These are phyloP conservation scores for Babylonia areolata DNA, from an alignment of 1,140 invertebrate genomes.

Conservation along the genomic window DNA sequence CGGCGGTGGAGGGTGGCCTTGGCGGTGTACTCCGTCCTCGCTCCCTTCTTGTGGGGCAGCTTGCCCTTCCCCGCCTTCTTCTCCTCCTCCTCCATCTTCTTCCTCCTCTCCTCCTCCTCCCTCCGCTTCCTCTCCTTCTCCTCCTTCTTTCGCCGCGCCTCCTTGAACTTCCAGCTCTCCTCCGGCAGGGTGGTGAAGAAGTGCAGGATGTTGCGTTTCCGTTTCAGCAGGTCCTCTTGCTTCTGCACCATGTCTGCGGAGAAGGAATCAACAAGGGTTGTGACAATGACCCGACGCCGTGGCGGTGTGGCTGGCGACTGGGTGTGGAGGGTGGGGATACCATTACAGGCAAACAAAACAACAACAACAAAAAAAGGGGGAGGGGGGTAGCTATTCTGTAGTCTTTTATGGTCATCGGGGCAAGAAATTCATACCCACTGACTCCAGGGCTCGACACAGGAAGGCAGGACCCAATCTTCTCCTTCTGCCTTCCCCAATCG, in stretches of 20 bases:
- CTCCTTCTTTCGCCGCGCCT: background rate
- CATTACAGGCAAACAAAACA: too few species aligned
- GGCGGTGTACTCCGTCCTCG: background rate
- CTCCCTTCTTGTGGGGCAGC: background rate
- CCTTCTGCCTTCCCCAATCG: too few species aligned
- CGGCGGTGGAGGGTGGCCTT: conserved; percentile 23
- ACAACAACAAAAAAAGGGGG: too few species aligned
- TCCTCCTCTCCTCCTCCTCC: background rate
- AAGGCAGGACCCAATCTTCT: too few species aligned
- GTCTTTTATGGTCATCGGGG: too few species aligned
- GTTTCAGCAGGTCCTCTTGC: conserved; percentile 38
- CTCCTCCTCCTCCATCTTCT: background rate
- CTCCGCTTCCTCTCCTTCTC: background rate
- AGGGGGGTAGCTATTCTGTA: too few species aligned
- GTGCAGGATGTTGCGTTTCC: conserved; percentile 45
- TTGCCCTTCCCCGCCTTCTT: background rate
- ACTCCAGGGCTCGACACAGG: too few species aligned
- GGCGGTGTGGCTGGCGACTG: too few species aligned
- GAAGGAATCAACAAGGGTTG: background rate
- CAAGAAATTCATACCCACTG: too few species aligned
- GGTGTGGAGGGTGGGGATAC: too few species aligned
- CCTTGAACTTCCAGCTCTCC: background rate
- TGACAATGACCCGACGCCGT: too few species aligned
- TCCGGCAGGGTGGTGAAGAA: conserved; percentile 31
- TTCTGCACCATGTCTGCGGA: conserved; percentile 33